Evolutionary conservation across 2,888 invertebrate species (phyloP).

Genomic region (Callosobruchus maculatus): DNA sequence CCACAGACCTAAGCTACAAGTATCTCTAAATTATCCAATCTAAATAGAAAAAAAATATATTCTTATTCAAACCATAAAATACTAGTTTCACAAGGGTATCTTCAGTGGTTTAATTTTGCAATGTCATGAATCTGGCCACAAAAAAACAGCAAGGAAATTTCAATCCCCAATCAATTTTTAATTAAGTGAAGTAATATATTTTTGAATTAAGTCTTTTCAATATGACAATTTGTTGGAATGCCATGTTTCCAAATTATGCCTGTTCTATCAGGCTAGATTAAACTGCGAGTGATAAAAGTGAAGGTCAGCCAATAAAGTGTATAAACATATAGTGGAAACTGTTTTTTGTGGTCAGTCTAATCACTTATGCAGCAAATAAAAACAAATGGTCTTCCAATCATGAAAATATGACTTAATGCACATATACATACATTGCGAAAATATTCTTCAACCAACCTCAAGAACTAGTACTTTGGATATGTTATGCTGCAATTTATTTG

Average conservation of each 20-base stretch:
- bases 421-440: background rate
- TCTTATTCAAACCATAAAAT: conserved; percentile 8
- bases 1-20: background rate
- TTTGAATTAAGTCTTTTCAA: too few species aligned
- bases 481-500: background rate
- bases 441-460: background rate
- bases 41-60: background rate
- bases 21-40: background rate
- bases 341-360: background rate
- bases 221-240: too few species aligned
- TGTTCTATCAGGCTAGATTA: too few species aligned
- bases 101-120: background rate
- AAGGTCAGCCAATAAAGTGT: too few species aligned
- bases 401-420: background rate
- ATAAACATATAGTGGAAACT: too few species aligned
- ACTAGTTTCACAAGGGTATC: conserved; percentile 2
- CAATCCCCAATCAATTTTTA: too few species aligned
- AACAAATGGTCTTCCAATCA: background rate
- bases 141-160: background rate
- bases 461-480: background rate
- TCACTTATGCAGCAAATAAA: background rate
- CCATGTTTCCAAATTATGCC: too few species aligned
- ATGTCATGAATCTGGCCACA: background rate
- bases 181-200: too few species aligned
- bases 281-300: too few species aligned